Evolutionary conservation across 2,113 vertebrate genomes (phyloP).

Genomic region (Noturus placidus): DNA sequence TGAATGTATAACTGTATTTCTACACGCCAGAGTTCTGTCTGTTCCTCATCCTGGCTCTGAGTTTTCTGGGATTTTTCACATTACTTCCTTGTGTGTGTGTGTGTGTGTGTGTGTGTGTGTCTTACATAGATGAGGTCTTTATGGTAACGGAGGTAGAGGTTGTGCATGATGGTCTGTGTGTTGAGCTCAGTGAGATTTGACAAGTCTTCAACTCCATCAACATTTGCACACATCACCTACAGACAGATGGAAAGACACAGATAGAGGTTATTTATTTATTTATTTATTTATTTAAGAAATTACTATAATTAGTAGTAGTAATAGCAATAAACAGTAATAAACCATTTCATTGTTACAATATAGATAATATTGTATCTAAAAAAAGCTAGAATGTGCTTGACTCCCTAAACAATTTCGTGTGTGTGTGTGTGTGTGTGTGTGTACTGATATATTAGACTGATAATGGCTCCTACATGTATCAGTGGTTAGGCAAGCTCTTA

Average conservation of each 20-base stretch:
- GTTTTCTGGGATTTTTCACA: not conserved
- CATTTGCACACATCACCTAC: conserved; percentile 75
- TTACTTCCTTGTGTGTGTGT: not conserved
- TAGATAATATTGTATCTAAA: not conserved
- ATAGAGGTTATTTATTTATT: too few relatives aligned
- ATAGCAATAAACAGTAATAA: not conserved
- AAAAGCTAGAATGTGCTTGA: not conserved
- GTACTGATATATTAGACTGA: not conserved
- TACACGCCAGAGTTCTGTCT: not conserved
- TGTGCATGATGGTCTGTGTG: conserved; percentile 88
- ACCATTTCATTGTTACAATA: not conserved
- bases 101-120: not conserved
- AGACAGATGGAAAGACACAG: not conserved
- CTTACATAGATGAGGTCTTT: conserved; percentile 85
- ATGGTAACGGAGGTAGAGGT: conserved; percentile 83
- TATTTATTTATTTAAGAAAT: not conserved
- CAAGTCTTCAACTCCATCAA: conserved; percentile 86
- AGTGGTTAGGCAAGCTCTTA: not conserved
- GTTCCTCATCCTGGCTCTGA: not conserved
- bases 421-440: not conserved
- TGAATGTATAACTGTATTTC: not conserved
- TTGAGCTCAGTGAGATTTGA: conserved; percentile 84
- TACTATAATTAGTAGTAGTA: not conserved
- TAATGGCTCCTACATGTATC: not conserved
- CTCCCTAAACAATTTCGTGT: not conserved